A percentile compares a stretch with the other conserved stretches of the same genome.
Conservation (phyloP, 2,888 invertebrate genomes). For the Sylvicola cinctus region DNA sequence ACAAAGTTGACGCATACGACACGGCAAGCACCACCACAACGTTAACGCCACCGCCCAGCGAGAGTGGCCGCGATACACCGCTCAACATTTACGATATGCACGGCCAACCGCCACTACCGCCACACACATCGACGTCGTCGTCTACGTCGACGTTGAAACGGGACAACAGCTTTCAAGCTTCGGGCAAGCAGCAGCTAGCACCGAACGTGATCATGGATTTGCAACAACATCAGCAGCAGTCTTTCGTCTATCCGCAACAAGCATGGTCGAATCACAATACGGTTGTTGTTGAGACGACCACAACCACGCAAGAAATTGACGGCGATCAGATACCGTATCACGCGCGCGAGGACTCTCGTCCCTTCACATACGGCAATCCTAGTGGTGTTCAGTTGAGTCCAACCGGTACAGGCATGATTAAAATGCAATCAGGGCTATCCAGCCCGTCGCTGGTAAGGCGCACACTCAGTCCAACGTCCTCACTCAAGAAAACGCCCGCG, state of each 20-base stretch:
- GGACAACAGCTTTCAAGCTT: neutral
- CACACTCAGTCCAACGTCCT: conserved; percentile 32
- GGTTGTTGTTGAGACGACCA: neutral
- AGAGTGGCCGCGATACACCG: conserved; percentile 14
- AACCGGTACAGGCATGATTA: conserved; percentile 33
- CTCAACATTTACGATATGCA: no score
- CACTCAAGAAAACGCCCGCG: conserved; percentile 15
- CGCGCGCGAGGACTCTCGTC: conserved; percentile 72
- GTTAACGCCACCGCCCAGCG: conserved; percentile 14
- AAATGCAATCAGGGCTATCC: conserved; percentile 50
- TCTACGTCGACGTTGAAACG: neutral
- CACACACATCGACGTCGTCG: neutral
- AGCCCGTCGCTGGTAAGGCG: conserved; percentile 70
- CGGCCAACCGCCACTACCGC: neutral
- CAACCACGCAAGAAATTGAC: conserved; percentile 10
- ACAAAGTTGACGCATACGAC: conserved; percentile 11
- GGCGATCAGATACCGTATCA: conserved; percentile 67
- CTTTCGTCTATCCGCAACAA: conserved; percentile 23
- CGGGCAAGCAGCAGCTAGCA: conserved; percentile 2
- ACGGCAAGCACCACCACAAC: conserved; percentile 15
- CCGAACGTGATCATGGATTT: conserved; percentile 7
- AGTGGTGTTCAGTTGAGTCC: conserved; percentile 8
- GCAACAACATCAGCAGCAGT: conserved; percentile 17
- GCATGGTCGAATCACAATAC: conserved; percentile 18
- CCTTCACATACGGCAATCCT: conserved; percentile 66